A percentile compares a stretch with the other conserved stretches of the same genome.
Evolutionary conservation across 2,888 invertebrate genomes (phyloP).

Genomic region (Brachyopa scutellaris): DNA sequence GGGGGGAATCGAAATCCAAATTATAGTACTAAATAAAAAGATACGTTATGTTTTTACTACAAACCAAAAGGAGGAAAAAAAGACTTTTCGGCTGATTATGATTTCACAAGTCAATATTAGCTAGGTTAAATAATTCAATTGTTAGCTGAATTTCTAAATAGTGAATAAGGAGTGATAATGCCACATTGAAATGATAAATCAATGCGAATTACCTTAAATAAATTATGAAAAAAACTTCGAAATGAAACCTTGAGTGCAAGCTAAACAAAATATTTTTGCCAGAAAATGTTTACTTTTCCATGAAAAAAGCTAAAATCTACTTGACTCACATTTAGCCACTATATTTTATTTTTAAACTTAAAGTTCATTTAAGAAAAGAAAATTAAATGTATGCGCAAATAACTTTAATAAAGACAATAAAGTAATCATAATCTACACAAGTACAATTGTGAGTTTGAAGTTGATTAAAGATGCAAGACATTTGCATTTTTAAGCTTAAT

Average conservation of each 20-base stretch:
- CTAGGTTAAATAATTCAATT: slow-evolving; percentile 5
- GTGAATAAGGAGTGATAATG: slow-evolving; percentile 10
- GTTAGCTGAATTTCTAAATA: slow-evolving; percentile 10
- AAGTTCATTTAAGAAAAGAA: neutral
- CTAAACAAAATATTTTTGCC: neutral
- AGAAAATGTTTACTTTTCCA: slow-evolving; percentile 10
- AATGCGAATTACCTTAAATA: neutral
- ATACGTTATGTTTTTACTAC: too few relatives aligned
- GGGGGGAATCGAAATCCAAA: slow-evolving; percentile 21
- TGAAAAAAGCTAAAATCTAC: slow-evolving; percentile 4
- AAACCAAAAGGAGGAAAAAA: neutral
- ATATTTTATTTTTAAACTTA: neutral
- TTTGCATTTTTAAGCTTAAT: slow-evolving; percentile 7
- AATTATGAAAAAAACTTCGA: slow-evolving; percentile 1
- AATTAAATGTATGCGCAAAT: neutral
- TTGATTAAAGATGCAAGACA: slow-evolving; percentile 2
- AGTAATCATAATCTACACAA: slow-evolving; percentile 1
- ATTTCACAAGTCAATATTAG: neutral
- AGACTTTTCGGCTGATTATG: neutral
- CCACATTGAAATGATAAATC: neutral
- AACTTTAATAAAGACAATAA: slow-evolving; percentile 2
- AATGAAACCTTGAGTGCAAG: slow-evolving; percentile 12
- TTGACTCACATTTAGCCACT: slow-evolving; percentile 16
- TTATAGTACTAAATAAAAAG: neutral
- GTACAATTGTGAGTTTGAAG: neutral